Percentiles rank a stretch among this genome's conserved stretches.
These are phyloP conservation scores for Bolinopsis microptera DNA, from an alignment of 37 sponge, comb jelly and placozoan genomes.

Conservation along the genomic window DNA sequence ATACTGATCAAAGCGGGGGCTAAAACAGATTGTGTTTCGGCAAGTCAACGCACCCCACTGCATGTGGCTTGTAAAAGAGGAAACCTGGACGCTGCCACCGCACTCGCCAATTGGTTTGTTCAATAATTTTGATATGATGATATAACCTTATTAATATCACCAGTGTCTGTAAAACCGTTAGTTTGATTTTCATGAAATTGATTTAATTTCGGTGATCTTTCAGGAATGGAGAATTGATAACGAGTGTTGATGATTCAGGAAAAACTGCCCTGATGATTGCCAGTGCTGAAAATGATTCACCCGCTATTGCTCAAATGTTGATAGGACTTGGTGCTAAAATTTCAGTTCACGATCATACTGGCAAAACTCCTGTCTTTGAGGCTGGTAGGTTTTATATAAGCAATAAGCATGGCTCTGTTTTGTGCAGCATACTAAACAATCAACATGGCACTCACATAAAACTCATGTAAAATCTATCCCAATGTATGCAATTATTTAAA, in stretches of 20 bases:
- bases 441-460: too few species aligned
- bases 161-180: too few species aligned
- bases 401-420: too few species aligned
- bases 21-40: not conserved
- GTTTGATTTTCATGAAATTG: too few species aligned
- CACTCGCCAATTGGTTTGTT: not conserved
- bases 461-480: too few species aligned
- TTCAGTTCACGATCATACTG: not conserved
- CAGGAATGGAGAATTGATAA: not conserved
- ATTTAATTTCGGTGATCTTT: too few species aligned
- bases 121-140: too few species aligned
- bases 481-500: too few species aligned
- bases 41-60: not conserved
- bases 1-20: not conserved
- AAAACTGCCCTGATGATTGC: constrained; percentile 25
- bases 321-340: not conserved
- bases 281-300: not conserved
- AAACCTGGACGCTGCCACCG: not conserved
- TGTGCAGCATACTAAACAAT: too few species aligned
- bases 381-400: too few species aligned
- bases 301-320: not conserved
- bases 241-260: not conserved
- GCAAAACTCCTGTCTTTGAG: not conserved
- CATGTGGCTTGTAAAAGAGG: constrained; percentile 45
- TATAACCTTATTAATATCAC: too few species aligned